A percentile compares a stretch with the other conserved stretches of the same genome.
phyloP scores from a whole-genome alignment of 2,888 invertebrate species.

The Tortricodes alternella region DNA sequence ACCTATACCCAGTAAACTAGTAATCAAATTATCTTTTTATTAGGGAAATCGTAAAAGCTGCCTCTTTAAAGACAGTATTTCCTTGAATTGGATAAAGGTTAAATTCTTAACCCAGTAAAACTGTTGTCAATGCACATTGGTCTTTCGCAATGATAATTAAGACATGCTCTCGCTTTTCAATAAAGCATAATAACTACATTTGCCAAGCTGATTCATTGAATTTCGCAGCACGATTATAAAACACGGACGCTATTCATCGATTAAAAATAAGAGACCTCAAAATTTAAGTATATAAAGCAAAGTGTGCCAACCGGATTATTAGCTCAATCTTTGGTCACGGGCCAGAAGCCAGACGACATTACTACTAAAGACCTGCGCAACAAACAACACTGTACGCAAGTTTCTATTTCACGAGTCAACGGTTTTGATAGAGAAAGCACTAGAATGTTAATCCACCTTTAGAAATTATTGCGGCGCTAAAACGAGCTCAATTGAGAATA shows the following conservation, averaged over 20 bases:
- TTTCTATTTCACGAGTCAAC: conserved; percentile 72
- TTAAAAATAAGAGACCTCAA: conserved; percentile 14
- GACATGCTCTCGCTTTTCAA: not conserved
- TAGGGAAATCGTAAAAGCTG: not conserved
- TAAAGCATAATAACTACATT: conserved; percentile 9
- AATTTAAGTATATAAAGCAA: conserved; percentile 18
- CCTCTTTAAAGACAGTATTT: too few species aligned
- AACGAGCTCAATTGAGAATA: conserved; percentile 4
- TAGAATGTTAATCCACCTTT: conserved; percentile 17
- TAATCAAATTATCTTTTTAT: not conserved
- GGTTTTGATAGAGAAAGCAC: conserved; percentile 64
- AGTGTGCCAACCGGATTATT: conserved; percentile 32
- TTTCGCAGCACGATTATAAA: conserved; percentile 23
- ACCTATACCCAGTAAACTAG: too few species aligned
- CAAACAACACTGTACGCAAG: conserved; percentile 47
- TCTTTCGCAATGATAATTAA: not conserved
- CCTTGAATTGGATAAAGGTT: too few species aligned
- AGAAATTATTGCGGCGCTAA: conserved; percentile 8
- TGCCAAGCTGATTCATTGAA: conserved; percentile 3
- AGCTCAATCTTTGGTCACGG: conserved; percentile 43
- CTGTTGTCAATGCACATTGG: not conserved
- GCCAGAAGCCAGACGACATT: conserved; percentile 33
- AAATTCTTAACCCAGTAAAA: too few species aligned
- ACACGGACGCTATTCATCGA: conserved; percentile 19
- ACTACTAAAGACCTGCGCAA: conserved; percentile 33